A percentile compares a stretch with the other conserved stretches of the same genome.
These are phyloP conservation scores for Heliconius nattereri DNA, from an alignment of 1,140 invertebrate species.

Conservation along the genomic window DNA sequence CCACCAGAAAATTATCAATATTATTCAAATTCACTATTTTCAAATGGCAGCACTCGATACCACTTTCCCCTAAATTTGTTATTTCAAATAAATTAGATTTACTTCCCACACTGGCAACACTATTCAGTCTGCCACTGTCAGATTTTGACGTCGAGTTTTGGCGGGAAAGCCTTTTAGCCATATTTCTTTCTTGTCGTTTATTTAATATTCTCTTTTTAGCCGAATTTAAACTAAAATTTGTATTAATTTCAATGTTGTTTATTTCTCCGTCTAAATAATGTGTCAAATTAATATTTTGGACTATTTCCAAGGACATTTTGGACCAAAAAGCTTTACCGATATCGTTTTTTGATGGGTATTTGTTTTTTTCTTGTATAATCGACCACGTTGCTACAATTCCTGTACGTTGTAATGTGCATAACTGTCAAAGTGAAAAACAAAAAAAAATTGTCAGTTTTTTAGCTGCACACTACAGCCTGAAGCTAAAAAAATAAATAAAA, in stretches of 20 bases:
- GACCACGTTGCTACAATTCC: slow-evolving; percentile 71
- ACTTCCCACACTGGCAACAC: slow-evolving; percentile 57
- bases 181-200: slow-evolving; percentile 53
- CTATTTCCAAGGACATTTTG: slow-evolving; percentile 65
- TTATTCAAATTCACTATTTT: slow-evolving; percentile 58
- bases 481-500: neutral
- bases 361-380: slow-evolving; percentile 65
- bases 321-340: slow-evolving; percentile 72
- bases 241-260: slow-evolving; percentile 32
- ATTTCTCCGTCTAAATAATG: slow-evolving; percentile 47
- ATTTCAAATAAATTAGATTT: slow-evolving; percentile 39
- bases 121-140: slow-evolving; percentile 53
- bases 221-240: slow-evolving; percentile 59
- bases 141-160: slow-evolving; percentile 44
- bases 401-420: slow-evolving; percentile 62
- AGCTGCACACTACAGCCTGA: neutral
- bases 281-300: slow-evolving; percentile 54
- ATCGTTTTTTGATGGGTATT: slow-evolving; percentile 38
- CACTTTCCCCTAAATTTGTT: slow-evolving; percentile 51
- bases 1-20: slow-evolving; percentile 59
- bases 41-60: slow-evolving; percentile 56
- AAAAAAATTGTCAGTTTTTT: neutral
- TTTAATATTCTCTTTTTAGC: slow-evolving; percentile 59
- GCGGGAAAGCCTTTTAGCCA: slow-evolving; percentile 44
- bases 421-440: slow-evolving; percentile 48